These are phyloP conservation scores for Ryuthela nishihirai DNA, from an alignment of 2,888 invertebrate genomes.

Conservation along the genomic window DNA sequence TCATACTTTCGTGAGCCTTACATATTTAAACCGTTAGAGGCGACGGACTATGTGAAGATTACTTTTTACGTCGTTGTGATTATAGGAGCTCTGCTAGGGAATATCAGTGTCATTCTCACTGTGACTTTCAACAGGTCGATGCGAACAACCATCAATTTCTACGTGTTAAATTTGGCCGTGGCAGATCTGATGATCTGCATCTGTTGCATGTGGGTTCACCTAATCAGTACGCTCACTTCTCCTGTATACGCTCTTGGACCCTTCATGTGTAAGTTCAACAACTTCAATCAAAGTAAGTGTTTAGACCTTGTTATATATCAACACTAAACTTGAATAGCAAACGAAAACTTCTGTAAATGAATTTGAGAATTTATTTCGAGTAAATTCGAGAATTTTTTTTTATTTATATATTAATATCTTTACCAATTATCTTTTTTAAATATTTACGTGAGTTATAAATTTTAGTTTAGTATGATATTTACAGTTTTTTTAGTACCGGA, in stretches of 20 bases:
- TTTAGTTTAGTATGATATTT: too few species aligned
- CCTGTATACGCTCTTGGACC: conserved; percentile 45
- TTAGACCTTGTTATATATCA: too few species aligned
- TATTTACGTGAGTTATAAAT: too few species aligned
- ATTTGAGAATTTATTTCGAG: too few species aligned
- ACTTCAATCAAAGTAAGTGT: conserved; percentile 48
- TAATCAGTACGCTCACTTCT: conserved; percentile 45
- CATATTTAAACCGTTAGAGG: conserved; percentile 24
- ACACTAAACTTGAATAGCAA: too few species aligned
- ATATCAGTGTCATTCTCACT: conserved; percentile 45
- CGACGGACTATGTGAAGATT: conserved; percentile 42
- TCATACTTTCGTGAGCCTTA: too few species aligned
- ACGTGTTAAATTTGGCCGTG: conserved; percentile 47
- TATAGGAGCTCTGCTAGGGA: conserved; percentile 45
- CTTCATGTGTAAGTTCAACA: conserved; percentile 47
- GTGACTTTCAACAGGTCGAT: conserved; percentile 45
- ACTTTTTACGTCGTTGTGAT: conserved; percentile 44
- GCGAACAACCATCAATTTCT: conserved; percentile 46
- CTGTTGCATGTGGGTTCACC: conserved; percentile 48
- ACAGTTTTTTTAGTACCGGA: too few species aligned
- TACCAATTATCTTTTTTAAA: too few species aligned
- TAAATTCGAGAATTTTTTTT: too few species aligned
- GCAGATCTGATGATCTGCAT: conserved; percentile 47
- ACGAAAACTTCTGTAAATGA: too few species aligned
- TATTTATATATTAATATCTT: too few species aligned